phyloP scores from a whole-genome alignment of 2,113 vertebrate genomes.

The Corythoichthys intestinalis region DNA sequence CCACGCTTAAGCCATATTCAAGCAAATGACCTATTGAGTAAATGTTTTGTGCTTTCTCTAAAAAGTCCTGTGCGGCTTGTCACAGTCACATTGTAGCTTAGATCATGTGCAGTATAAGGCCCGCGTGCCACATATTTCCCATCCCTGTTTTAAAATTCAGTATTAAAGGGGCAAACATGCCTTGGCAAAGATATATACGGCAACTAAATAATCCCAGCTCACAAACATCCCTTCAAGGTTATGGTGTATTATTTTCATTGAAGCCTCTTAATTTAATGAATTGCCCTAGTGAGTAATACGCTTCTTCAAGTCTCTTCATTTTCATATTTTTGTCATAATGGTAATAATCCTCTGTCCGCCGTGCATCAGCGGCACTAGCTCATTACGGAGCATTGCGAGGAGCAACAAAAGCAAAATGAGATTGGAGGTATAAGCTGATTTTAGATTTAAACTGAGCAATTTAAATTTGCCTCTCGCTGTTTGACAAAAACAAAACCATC shows the following conservation, averaged over 20 bases:
- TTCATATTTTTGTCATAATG: slow-evolving; percentile 50
- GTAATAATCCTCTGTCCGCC: neutral
- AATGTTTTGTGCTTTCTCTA: neutral
- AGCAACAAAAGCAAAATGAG: slow-evolving; percentile 61
- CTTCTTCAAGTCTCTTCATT: slow-evolving; percentile 18
- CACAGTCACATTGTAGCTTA: neutral
- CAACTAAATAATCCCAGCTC: neutral
- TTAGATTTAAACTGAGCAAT: slow-evolving; percentile 65
- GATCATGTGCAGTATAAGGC: neutral
- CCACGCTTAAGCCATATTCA: neutral
- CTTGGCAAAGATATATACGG: neutral
- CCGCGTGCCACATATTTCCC: neutral
- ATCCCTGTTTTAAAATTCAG: neutral
- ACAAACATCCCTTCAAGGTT: slow-evolving; percentile 6
- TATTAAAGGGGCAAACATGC: neutral
- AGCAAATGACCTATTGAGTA: neutral
- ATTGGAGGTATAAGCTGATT: slow-evolving; percentile 69
- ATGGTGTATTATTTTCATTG: slow-evolving; percentile 9
- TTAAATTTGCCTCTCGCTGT: slow-evolving; percentile 52
- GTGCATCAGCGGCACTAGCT: slow-evolving; percentile 28
- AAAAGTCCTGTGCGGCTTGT: neutral
- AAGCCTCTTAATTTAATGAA: slow-evolving; percentile 56
- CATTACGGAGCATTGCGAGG: slow-evolving; percentile 48
- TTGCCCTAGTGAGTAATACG: slow-evolving; percentile 35
- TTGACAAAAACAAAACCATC: slow-evolving; percentile 61